Evolutionary conservation across 2,797 vertebrate genomes (phyloP), one percentile per base, ranked within the genome.

Genomic region (Phataginus tricuspis): DNA sequence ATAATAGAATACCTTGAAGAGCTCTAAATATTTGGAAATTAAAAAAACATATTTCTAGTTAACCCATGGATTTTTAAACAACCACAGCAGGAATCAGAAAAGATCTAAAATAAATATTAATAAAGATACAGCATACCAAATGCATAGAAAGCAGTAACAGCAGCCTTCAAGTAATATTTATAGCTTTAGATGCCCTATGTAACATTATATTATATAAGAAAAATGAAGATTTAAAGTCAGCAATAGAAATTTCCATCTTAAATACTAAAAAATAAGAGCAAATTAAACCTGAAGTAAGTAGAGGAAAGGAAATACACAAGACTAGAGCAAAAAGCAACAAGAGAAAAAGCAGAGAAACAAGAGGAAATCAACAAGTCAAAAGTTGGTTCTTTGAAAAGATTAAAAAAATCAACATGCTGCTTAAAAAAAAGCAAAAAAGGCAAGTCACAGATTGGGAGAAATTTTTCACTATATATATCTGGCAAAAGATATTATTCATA

Each of bases 41-140:
- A n/a, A 55, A n/a, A 55, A 69, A 78, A 69, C 27, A 71, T 29
- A 49, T 19, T 86, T 80, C 42, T 63, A 64, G n/a, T 27, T 72
- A 34, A 63, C 34, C 15, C 34, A 16, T 42, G 29, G 21, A n/a
- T 31, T 87, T 45, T 27, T 23, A 13, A 79, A 86, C 68, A 71
- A 27, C 29, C 23, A 71, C 45, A 87, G 69, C 2, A 63, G 55
- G 72, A 72, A 80, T 63, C 34, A 80, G 34, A 80, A 80, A 71
- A 72, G 55, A 93, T 23, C 27, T 72, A 53, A 80, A 93, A 25
- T 66, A 85, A 66, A 92, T 34, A 82, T 93, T 64, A 93, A 37
- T 82, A 45, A 74, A 82, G 63, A 55, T 45, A 64, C 7, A 87
- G 11, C n/a, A 71, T n/a, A 61, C 42, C 45, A 93, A 82, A 93